Percentiles rank a stretch among this genome's conserved stretches.
These are phyloP conservation scores for Campaea margaritaria DNA, from an alignment of 2,888 invertebrate species.

Conservation along the genomic window DNA sequence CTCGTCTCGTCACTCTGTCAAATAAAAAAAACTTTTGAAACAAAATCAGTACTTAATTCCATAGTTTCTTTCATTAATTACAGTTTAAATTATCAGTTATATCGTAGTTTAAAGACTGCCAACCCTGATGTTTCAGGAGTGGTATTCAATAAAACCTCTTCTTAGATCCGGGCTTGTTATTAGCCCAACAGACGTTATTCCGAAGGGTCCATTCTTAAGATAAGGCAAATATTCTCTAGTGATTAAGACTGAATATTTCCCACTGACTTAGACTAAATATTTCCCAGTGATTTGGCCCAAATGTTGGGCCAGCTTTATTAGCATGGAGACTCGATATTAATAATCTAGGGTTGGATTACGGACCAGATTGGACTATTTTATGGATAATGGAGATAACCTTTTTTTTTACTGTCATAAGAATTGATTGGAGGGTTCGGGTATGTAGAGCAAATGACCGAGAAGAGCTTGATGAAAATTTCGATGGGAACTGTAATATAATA, in stretches of 20 bases:
- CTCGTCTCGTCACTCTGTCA: no score
- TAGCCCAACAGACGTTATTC: slow-evolving; percentile 12
- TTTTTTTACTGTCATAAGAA: slow-evolving; percentile 2
- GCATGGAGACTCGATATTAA: slow-evolving; percentile 29
- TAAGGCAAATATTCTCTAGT: slow-evolving; percentile 2
- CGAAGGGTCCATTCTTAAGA: slow-evolving; percentile 20
- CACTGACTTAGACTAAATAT: no score
- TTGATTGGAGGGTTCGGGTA: background rate
- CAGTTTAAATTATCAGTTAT: no score
- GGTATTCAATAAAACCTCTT: slow-evolving; percentile 17
- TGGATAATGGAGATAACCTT: background rate
- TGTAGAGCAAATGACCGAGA: background rate
- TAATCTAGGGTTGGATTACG: slow-evolving; percentile 23
- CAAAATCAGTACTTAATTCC: no score
- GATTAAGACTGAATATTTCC: no score
- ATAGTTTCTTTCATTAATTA: no score
- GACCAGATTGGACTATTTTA: slow-evolving; percentile 18
- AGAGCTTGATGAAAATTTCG: background rate
- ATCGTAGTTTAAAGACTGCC: background rate
- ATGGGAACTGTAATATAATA: no score
- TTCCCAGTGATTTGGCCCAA: slow-evolving; percentile 22
- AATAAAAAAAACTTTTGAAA: no score
- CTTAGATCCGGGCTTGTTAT: slow-evolving; percentile 3
- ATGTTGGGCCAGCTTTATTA: slow-evolving; percentile 30
- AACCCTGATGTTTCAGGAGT: slow-evolving; percentile 11